Evolutionary conservation across 2,888 invertebrate genomes (phyloP).

Genomic region (Temnothorax unifasciatus): DNA sequence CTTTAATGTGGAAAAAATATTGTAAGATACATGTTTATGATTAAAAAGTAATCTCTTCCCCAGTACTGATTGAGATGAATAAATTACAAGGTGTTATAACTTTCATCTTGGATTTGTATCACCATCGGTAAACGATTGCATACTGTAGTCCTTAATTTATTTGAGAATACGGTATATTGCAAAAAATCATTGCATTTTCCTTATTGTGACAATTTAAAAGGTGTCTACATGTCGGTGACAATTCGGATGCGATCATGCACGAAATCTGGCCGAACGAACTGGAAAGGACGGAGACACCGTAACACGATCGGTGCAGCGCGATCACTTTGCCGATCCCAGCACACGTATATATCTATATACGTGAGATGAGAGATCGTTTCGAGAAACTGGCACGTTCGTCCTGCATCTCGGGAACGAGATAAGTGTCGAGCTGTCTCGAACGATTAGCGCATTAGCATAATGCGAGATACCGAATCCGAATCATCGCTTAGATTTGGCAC

Average conservation of each 20-base stretch:
- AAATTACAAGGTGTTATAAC: background rate
- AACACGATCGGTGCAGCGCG: slow-evolving; percentile 79
- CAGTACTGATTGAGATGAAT: background rate
- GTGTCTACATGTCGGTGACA: slow-evolving; percentile 64
- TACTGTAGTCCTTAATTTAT: background rate
- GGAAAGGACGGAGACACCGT: slow-evolving; percentile 82
- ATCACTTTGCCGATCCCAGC: slow-evolving; percentile 71
- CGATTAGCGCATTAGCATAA: slow-evolving; percentile 83
- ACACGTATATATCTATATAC: slow-evolving; percentile 66
- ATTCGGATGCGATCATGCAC: slow-evolving; percentile 82
- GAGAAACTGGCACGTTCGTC: slow-evolving; percentile 73
- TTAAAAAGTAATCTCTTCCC: background rate
- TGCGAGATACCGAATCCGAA: slow-evolving; percentile 71
- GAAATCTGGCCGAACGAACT: slow-evolving; percentile 83
- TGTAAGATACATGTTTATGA: background rate
- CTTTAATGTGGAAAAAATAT: background rate
- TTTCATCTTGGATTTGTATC: background rate
- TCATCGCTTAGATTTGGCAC: slow-evolving; percentile 33
- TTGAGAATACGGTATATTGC: background rate
- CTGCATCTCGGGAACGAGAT: slow-evolving; percentile 72
- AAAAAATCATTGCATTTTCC: background rate
- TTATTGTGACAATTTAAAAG: slow-evolving; percentile 55
- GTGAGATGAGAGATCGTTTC: slow-evolving; percentile 75
- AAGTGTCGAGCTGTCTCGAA: slow-evolving; percentile 83
- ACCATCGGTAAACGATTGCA: background rate